phyloP scores from a whole-genome alignment of 2,113 vertebrate genomes.

The Nymphicus hollandicus region DNA sequence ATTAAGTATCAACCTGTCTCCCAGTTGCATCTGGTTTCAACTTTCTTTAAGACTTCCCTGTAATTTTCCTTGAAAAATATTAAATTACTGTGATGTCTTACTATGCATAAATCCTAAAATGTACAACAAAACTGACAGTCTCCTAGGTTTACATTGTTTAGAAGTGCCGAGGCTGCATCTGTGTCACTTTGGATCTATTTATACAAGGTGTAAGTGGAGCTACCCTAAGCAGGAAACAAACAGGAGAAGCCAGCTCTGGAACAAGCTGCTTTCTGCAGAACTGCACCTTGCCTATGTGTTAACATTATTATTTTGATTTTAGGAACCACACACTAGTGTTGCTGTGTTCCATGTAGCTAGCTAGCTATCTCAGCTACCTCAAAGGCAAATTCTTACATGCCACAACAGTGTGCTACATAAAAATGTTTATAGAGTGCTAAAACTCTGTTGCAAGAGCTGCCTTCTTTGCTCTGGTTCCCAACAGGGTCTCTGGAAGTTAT shows the following conservation, averaged over 20 bases:
- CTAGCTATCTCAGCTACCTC: background rate
- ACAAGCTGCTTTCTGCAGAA: background rate
- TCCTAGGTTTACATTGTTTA: background rate
- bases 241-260: background rate
- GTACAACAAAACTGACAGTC: background rate
- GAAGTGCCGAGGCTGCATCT: background rate
- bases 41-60: background rate
- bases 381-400: background rate
- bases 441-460: background rate
- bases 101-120: background rate
- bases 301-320: background rate
- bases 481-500: background rate
- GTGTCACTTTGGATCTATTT: background rate
- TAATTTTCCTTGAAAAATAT: background rate
- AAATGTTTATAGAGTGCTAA: background rate
- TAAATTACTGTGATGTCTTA: background rate
- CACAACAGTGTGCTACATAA: background rate
- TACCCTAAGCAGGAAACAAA: background rate
- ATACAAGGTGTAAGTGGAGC: background rate
- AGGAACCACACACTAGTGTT: background rate
- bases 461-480: background rate
- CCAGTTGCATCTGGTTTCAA: background rate
- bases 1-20: background rate
- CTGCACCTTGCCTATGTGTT: rapidly evolving
- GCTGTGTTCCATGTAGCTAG: background rate